Conservation (phyloP, 2,113 vertebrate genomes). For the Gymnorhina tibicen region DNA sequence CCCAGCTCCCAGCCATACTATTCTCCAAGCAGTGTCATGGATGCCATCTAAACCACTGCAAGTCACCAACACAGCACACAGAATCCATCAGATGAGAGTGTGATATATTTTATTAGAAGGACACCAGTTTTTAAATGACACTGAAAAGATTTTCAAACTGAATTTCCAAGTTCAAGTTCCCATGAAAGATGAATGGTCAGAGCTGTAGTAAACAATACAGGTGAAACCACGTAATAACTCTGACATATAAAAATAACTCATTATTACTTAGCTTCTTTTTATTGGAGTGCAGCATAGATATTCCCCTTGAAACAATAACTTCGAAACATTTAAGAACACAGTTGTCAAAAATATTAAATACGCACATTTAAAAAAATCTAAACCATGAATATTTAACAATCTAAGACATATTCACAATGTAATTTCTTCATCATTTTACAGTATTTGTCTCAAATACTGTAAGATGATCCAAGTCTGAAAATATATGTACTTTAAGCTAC, state of each 20-base stretch:
- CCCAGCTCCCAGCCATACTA: background rate
- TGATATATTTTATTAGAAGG: background rate
- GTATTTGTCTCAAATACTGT: background rate
- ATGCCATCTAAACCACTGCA: background rate
- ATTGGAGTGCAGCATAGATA: conserved; percentile 30
- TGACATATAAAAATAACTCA: background rate
- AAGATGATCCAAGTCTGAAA: background rate
- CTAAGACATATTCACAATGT: background rate
- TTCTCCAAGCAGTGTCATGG: background rate
- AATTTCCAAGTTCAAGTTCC: background rate
- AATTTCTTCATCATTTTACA: background rate
- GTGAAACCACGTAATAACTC: background rate
- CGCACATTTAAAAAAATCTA: background rate
- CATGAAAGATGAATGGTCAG: background rate
- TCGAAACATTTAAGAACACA: conserved; percentile 15
- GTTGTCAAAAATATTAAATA: conserved; percentile 50
- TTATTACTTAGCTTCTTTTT: conserved; percentile 25
- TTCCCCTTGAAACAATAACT: conserved; percentile 7
- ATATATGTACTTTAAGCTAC: conserved; percentile 7
- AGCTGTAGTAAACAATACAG: background rate
- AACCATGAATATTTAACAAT: background rate
- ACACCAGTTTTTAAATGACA: background rate
- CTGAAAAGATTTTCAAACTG: background rate
- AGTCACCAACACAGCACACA: background rate
- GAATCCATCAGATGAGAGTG: background rate